Percentiles rank a stretch among this genome's conserved stretches.
phyloP scores from a whole-genome alignment of 2,113 vertebrate genomes.

The Aptenodytes forsteri region DNA sequence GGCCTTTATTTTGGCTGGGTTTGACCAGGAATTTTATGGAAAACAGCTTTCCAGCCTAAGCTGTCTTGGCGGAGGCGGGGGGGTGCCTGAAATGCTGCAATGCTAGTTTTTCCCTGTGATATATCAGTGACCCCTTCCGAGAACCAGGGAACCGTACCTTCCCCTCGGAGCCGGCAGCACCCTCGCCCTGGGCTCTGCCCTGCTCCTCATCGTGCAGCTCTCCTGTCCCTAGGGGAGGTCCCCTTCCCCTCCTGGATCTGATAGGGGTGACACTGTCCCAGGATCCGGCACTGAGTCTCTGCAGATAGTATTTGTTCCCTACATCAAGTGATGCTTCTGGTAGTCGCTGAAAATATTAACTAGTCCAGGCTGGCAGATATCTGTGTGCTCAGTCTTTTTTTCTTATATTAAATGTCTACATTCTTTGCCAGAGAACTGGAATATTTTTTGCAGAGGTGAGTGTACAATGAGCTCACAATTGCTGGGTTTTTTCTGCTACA shows the following conservation, averaged over 20 bases:
- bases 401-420: fast-evolving
- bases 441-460: neutral
- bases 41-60: neutral
- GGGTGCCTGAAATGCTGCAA: neutral
- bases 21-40: neutral
- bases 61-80: neutral
- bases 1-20: neutral
- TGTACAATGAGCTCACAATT: neutral
- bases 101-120: neutral
- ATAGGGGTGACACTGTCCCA: neutral
- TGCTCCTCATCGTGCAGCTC: neutral
- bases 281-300: neutral
- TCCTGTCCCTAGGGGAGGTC: fast-evolving
- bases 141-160: neutral
- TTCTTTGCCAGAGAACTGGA: neutral
- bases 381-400: neutral
- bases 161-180: neutral
- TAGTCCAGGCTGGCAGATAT: neutral
- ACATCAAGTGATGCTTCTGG: neutral
- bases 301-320: fast-evolving
- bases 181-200: neutral
- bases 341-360: neutral
- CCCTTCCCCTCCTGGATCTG: neutral
- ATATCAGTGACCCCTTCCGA: fast-evolving
- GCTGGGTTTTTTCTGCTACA: neutral